Percentiles rank a stretch among this genome's conserved stretches.
Conservation (phyloP, 2,888 invertebrate species). For the Entomobrya multifasciata region DNA sequence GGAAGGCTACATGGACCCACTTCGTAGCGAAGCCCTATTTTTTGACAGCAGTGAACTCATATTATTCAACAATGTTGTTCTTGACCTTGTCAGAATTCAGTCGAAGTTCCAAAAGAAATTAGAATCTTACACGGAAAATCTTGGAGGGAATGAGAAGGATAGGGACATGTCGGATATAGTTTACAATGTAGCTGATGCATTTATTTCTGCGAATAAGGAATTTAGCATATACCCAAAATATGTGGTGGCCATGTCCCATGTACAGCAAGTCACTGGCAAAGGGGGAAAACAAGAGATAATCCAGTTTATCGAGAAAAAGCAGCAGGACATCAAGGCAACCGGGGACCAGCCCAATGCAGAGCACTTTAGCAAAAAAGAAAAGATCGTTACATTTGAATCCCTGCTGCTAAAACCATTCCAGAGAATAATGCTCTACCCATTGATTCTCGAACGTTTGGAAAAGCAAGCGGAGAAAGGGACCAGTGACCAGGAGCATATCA, state of each 20-base stretch:
- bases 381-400: conserved; percentile 15
- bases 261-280: conserved; percentile 22
- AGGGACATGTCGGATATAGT: conserved; percentile 3
- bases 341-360: background rate
- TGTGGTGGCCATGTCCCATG: conserved; percentile 21
- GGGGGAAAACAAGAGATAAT: background rate
- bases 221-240: conserved; percentile 17
- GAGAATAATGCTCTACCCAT: conserved; percentile 22
- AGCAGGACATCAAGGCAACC: background rate
- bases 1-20: conserved; percentile 10
- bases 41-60: conserved; percentile 49
- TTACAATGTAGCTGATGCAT: conserved; percentile 11
- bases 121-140: background rate
- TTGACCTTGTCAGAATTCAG: conserved; percentile 6
- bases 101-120: conserved; percentile 18
- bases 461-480: background rate
- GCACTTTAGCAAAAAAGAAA: background rate
- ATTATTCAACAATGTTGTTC: background rate
- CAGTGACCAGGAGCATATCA: background rate
- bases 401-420: conserved; percentile 32
- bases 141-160: background rate
- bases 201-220: background rate
- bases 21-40: background rate
- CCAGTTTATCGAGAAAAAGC: background rate
- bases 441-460: conserved; percentile 30